Evolutionary conservation across 2,797 vertebrate species (phyloP).

Genomic region (Danio albolineatus): DNA sequence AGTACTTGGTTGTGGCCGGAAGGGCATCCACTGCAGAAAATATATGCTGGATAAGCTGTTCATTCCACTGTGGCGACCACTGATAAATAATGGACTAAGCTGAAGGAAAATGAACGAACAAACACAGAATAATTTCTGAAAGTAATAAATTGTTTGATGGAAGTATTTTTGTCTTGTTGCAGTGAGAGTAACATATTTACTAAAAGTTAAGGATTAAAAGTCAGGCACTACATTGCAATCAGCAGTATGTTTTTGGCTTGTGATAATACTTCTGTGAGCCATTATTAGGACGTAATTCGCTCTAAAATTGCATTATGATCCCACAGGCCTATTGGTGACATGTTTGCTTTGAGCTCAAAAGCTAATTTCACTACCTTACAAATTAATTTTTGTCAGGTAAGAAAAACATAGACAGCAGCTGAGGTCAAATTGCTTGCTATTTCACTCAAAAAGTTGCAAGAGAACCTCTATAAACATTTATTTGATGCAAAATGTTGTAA

Average conservation of each 20-base stretch:
- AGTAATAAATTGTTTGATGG: no score
- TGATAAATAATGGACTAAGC: no score
- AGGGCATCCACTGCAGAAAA: no score
- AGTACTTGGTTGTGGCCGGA: no score
- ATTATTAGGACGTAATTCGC: neutral
- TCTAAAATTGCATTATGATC: neutral
- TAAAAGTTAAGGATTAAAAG: neutral
- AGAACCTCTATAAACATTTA: neutral
- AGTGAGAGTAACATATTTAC: no score
- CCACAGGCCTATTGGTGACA: neutral
- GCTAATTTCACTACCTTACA: neutral
- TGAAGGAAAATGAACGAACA: no score
- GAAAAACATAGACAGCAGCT: neutral
- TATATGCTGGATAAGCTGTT: no score
- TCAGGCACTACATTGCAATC: neutral
- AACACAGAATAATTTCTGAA: no score
- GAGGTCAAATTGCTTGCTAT: neutral
- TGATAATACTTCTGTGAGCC: neutral
- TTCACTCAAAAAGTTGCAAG: neutral
- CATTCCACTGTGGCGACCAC: no score
- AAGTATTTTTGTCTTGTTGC: no score
- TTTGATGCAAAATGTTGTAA: neutral
- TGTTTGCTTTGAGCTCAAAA: neutral
- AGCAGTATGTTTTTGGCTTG: neutral
- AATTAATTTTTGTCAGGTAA: neutral